phyloP scores from a whole-genome alignment of 2,888 invertebrate species.

The Drosophila tanythrix region DNA sequence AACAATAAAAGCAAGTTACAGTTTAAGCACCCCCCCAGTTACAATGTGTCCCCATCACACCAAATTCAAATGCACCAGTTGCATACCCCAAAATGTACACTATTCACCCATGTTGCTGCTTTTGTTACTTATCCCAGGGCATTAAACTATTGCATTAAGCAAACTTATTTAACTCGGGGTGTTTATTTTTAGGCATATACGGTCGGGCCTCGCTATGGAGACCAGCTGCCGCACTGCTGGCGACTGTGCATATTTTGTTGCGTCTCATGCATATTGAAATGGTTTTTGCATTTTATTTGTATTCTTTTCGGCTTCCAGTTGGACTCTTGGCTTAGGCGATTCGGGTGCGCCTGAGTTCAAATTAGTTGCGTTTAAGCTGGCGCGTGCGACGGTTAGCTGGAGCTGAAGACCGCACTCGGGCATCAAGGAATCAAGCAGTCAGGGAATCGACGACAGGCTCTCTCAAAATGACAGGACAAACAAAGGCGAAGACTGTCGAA shows the following conservation, averaged over 20 bases:
- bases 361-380: conserved; percentile 46
- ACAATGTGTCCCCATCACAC: neutral
- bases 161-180: neutral
- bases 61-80: neutral
- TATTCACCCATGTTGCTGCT: conserved; percentile 36
- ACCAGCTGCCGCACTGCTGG: neutral
- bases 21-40: conserved; percentile 19
- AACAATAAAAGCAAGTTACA: conserved; percentile 39
- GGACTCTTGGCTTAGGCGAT: conserved; percentile 12
- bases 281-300: neutral
- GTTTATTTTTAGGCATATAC: conserved; percentile 10
- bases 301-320: neutral
- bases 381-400: conserved; percentile 27
- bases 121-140: conserved; percentile 54
- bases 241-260: neutral
- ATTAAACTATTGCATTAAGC: conserved; percentile 49
- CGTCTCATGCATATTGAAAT: conserved; percentile 52
- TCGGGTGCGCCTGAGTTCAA: neutral
- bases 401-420: neutral
- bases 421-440: neutral
- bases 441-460: neutral
- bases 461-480: conserved; percentile 20
- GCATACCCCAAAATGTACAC: neutral
- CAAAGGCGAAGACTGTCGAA: conserved; percentile 7
- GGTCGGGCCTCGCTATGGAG: conserved; percentile 28